Evolutionary conservation across 2,888 invertebrate species (phyloP), one percentile per base, ranked within the genome.

Genomic region (Folsomia candida): DNA sequence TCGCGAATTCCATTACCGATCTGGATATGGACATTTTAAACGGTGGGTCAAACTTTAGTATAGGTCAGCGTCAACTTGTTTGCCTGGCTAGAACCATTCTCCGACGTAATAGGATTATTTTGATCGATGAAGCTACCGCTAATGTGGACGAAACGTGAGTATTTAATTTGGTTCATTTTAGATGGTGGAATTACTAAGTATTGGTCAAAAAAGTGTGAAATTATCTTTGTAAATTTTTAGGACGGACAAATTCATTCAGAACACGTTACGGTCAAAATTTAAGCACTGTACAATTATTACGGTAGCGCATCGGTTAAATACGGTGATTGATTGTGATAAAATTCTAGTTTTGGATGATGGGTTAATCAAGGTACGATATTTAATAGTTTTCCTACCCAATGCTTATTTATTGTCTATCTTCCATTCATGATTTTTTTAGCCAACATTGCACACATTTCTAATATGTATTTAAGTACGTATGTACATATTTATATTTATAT

Each of bases 171-270:
- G 25, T 9, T 60, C 25, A 57, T 57, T 57, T 37, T 37, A 37
- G 14, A 37, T 9, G 37, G n/a, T n/a, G n/a, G n/a, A n/a, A n/a
- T n/a, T n/a, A n/a, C n/a, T n/a, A n/a, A n/a, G n/a, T n/a, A n/a
- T n/a, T 37, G 37, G 4, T 37, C 6, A 9, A 37, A 37, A 37
- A 37, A 37, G 37, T 37, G 4, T 37, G 4, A 37, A 9, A 37
- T n/a, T 37, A 37, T 37, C 6, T 60, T 60, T 26, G 3, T 24
- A 24, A 25, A 24, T 73, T 76, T 75, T 11, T 78, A 90, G 89
- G 82, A 94, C 94, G 20, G 94, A 94, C 83, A 87, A 87, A 62
- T 86, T 94, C 69, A 94, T 94, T 80, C 94, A 94, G 83, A 64
- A 51, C 51, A 75, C 75, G 20, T 70, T 77, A 9, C 62, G 72